Base-by-base conservation (phyloP, 1,140 invertebrate genomes). In the Cyrtorhinus lividipennis region DNA sequence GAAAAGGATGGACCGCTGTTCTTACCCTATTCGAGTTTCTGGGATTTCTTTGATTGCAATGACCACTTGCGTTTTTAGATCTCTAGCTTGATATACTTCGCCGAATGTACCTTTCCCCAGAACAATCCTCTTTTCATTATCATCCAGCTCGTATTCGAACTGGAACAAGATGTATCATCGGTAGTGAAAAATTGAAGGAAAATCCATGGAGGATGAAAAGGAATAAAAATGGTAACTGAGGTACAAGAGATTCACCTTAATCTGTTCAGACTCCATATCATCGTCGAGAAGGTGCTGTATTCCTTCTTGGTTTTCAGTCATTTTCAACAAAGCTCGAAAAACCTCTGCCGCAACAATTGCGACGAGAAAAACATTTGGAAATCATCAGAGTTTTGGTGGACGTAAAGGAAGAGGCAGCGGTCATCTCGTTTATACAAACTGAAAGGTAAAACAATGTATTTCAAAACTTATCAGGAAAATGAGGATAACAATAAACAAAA, bases 331-430 rank as follows among this genome's bases (percentile, higher is more conserved):
- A 90, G 72, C 68, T 89, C 84, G 72, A 89, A 87, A 69, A 93
- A 90, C 68, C 84, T 81, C 72, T 91, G 83, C 64, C 94, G 80
- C 73, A 89, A 91, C 53, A 82, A 68, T 56, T 85, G 81, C 0
- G 93, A 97, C 12, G 96, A 93, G 66, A 99, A 89, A 73, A 90
- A 98, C 76, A 99, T 95, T 82, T 99, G 95, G 77, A 99, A 99
- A 77, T 98, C 95, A 72, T 97, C 93, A 5, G 93, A 97, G 71
- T 98, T 98, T 72, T 97, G 88, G 73, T 95, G 90, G 23, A 99
- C 95, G 74, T 99, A 99, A 0, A 99, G 78, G 75, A 98, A 98
- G 1, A 98, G 79, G 62, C 94, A 96, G 13, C 95, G 78, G 71
- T 95, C 90, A 74, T 99, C 95, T 59, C 94, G 80, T 74, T 97